A percentile compares a stretch with the other conserved stretches of the same genome.
Conservation (phyloP, 2,888 invertebrate genomes). For the Eilema depressum region DNA sequence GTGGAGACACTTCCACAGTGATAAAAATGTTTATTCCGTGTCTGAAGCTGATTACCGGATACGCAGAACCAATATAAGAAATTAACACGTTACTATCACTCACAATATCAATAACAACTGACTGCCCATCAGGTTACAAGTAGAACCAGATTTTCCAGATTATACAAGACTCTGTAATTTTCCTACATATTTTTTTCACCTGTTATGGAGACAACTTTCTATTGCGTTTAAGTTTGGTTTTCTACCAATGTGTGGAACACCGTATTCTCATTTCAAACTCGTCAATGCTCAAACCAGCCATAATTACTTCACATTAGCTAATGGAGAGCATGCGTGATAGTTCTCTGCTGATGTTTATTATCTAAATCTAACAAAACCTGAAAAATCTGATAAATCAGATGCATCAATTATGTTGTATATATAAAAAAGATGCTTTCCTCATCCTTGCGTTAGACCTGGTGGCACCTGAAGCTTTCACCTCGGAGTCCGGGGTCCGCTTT, state of each 20-base stretch:
- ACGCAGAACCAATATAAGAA: background rate
- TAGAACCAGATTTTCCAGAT: constrained; percentile 1
- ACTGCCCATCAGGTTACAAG: background rate
- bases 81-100: background rate
- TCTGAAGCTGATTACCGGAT: background rate
- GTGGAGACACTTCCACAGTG: constrained; percentile 5
- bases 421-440: too few relatives aligned
- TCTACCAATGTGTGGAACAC: background rate
- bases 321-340: background rate
- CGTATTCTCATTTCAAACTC: background rate
- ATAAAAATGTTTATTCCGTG: constrained; percentile 12
- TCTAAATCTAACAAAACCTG: too few relatives aligned
- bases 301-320: background rate
- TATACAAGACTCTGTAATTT: background rate
- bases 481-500: too few relatives aligned
- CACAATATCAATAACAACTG: background rate
- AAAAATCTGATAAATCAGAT: too few relatives aligned
- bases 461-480: too few relatives aligned
- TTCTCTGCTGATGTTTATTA: background rate
- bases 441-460: too few relatives aligned
- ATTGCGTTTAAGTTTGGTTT: background rate
- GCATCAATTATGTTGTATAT: too few relatives aligned
- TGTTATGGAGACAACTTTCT: background rate
- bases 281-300: background rate
- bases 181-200: background rate